A percentile compares a stretch with the other conserved stretches of the same genome.
phyloP scores from a whole-genome alignment of 2,797 vertebrate species.

The Aselliscus stoliczkanus region DNA sequence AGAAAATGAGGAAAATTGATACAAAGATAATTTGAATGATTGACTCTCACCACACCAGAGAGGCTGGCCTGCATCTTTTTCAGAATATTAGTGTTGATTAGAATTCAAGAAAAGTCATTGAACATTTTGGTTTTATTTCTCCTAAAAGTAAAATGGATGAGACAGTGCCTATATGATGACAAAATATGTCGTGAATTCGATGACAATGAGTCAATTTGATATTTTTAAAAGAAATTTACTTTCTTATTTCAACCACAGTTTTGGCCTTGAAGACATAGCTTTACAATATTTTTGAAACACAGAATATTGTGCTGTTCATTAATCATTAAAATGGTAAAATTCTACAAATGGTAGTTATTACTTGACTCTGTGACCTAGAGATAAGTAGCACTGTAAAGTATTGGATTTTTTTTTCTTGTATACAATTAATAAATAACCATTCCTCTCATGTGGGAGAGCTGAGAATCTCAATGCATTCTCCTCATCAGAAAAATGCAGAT shows the following conservation, averaged over 20 bases:
- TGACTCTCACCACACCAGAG: not conserved
- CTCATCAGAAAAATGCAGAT: conserved; percentile 48
- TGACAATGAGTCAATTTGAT: conserved; percentile 10
- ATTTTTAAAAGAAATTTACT: conserved; percentile 16
- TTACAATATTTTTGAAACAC: conserved; percentile 27
- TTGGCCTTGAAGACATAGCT: not conserved
- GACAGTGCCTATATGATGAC: not conserved
- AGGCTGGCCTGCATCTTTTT: not conserved
- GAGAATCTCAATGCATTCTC: conserved; percentile 25
- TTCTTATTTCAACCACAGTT: not conserved
- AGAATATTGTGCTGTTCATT: conserved; percentile 11
- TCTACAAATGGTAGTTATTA: conserved; percentile 27
- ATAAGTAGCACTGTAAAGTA: not conserved
- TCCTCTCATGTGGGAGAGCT: conserved; percentile 33
- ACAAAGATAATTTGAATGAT: not conserved
- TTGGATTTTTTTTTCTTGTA: not conserved
- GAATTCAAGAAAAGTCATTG: conserved; percentile 9
- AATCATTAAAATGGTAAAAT: conserved; percentile 48
- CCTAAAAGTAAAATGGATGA: conserved; percentile 41
- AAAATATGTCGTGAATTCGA: conserved; percentile 16
- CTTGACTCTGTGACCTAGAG: not conserved
- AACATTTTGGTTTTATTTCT: conserved; percentile 14
- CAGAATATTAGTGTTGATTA: conserved; percentile 2
- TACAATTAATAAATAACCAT: conserved; percentile 31
- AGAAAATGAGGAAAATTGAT: not conserved